Base-by-base conservation (phyloP, 2,113 vertebrate genomes). In the Lampris megalopsis region DNA sequence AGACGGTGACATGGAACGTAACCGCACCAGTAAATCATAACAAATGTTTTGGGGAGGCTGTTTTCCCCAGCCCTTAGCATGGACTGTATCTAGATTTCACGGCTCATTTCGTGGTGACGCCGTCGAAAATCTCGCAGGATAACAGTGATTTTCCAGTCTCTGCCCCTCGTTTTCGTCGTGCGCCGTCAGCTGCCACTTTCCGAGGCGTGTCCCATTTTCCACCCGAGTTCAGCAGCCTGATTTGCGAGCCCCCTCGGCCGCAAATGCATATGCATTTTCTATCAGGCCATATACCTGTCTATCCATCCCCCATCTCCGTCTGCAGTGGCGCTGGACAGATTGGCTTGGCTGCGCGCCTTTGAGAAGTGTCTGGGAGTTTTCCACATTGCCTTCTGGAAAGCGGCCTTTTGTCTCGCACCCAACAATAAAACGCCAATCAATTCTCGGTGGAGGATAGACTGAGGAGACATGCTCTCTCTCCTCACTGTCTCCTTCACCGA, bases 401-500 rank as follows among this genome's bases (percentile, higher is more conserved):
- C 1, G 4, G 58, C 68, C 45, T 58, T 43, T 54, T 57, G 54
- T 75, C 60, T 71, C 54, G 53, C 59, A 69, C 63, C 53, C 40
- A 57, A 41, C 63, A 77, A 75, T 24, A 65, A 71, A 77, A 80
- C 0, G 7, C 42, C 79, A 81, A 77, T 90, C 81, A 88, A 86
- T 88, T 70, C 75, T 65, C 71, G 70, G 35, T 36, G 52, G 79
- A 84, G 42, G 53, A 45, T 9, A 72, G 65, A 56, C 64, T 59
- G 83, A 52, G 35, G 85, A 53, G 36, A 45, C 42, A 9, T n/a
- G 50, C 11, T 61, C 45, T 43, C 35, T n/a, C 9, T 10, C 49
- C 4, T 2, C 10, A 47, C 53, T 52, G 13, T 50, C 24, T 53
- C 36, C 41, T 11, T 37, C 24, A 7, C 24, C 24, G 24, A 24